Evolutionary conservation across 2,888 invertebrate genomes (phyloP).

Genomic region (Adelognathus sp.): DNA sequence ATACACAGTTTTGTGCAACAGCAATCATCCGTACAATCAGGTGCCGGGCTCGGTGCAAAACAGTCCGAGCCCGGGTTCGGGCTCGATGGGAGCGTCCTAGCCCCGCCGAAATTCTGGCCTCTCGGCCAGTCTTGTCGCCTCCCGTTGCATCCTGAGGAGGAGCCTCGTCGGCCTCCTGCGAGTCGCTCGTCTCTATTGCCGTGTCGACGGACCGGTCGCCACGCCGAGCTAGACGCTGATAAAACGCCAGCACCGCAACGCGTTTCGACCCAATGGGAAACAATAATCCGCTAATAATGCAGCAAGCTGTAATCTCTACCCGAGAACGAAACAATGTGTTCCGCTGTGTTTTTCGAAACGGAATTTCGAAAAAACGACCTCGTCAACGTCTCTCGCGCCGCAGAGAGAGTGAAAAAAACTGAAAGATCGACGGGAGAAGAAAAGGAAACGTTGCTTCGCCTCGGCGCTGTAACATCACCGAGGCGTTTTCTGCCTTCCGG

Average conservation of each 20-base stretch:
- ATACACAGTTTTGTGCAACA: constrained; percentile 96
- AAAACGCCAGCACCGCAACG: neutral
- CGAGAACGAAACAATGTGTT: constrained; percentile 5
- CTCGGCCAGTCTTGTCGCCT: constrained; percentile 73
- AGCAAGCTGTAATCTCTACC: constrained; percentile 8
- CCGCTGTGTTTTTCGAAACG: neutral
- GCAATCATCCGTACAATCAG: constrained; percentile 91
- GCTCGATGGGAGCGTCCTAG: constrained; percentile 79
- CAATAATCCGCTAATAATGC: constrained; percentile 5
- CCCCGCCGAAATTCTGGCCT: constrained; percentile 78
- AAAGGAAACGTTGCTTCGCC: too few species aligned
- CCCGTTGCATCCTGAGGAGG: constrained; percentile 77
- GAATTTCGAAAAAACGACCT: constrained; percentile 28
- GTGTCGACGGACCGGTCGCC: constrained; percentile 54
- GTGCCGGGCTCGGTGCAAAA: constrained; percentile 73
- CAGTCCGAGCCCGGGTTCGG: constrained; percentile 75
- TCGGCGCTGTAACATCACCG: too few species aligned
- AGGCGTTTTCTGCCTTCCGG: too few species aligned
- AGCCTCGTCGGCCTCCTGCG: constrained; percentile 73
- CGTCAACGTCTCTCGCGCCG: neutral
- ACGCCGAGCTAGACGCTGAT: constrained; percentile 51
- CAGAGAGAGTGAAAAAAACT: neutral
- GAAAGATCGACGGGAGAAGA: neutral
- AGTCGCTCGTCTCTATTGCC: constrained; percentile 71
- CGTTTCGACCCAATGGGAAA: constrained; percentile 1